These are phyloP conservation scores for Podarcis muralis DNA, from an alignment of 2,113 vertebrate genomes.

Conservation along the genomic window DNA sequence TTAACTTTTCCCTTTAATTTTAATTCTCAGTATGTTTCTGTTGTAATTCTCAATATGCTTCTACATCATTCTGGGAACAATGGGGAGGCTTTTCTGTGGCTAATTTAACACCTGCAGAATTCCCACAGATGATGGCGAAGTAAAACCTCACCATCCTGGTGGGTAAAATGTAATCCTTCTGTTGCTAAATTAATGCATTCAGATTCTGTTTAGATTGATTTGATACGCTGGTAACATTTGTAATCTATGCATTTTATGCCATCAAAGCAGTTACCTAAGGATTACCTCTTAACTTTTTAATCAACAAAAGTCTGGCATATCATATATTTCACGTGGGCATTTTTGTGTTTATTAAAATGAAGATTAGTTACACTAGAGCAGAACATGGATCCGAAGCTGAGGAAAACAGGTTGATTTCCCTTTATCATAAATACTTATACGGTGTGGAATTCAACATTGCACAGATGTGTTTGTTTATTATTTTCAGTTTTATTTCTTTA, in stretches of 20 bases:
- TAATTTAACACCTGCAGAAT: slow-evolving; percentile 69
- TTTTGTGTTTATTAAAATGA: neutral
- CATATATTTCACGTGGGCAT: neutral
- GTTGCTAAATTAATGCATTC: slow-evolving; percentile 43
- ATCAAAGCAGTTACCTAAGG: slow-evolving; percentile 34
- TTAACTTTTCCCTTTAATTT: slow-evolving; percentile 61
- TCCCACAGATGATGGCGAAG: slow-evolving; percentile 52
- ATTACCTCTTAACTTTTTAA: slow-evolving; percentile 16
- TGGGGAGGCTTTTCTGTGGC: slow-evolving; percentile 36
- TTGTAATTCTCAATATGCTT: slow-evolving; percentile 61
- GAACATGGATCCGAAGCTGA: neutral
- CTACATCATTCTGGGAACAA: slow-evolving; percentile 60
- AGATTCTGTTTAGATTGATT: slow-evolving; percentile 40
- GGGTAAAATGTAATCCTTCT: neutral
- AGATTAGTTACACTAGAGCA: neutral
- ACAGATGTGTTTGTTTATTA: too few species aligned
- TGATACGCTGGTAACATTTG: slow-evolving; percentile 27
- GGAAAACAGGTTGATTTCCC: neutral
- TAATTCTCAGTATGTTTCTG: slow-evolving; percentile 60
- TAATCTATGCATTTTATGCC: slow-evolving; percentile 28
- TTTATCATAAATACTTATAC: neutral
- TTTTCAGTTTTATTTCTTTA: too few species aligned
- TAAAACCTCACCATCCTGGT: slow-evolving; percentile 20
- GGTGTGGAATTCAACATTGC: neutral
- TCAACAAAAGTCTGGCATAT: neutral